Conservation (phyloP, 2,888 invertebrate species). For the Carpatolechia fugitivella region DNA sequence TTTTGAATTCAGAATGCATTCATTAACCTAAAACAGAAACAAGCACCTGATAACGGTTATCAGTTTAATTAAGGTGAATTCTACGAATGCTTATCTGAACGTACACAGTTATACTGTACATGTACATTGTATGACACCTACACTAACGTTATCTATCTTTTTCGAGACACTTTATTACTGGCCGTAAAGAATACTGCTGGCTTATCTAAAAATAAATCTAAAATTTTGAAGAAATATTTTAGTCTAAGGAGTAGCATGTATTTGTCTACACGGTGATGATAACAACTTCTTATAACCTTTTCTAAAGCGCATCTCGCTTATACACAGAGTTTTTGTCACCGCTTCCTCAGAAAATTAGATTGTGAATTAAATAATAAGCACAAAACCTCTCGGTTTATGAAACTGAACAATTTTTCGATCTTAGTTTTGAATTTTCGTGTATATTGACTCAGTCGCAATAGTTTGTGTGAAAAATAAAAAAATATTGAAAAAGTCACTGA, state of each 20-base stretch:
- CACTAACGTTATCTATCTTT: not conserved
- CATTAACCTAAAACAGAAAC: not conserved
- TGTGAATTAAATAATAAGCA: too few relatives aligned
- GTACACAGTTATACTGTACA: not conserved
- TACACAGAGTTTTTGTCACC: too few relatives aligned
- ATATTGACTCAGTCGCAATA: too few relatives aligned
- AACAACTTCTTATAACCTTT: too few relatives aligned
- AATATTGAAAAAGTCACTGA: too few relatives aligned
- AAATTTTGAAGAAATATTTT: not conserved
- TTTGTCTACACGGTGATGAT: too few relatives aligned
- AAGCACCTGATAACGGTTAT: constrained; percentile 10
- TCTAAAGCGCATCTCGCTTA: too few relatives aligned
- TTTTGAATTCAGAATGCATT: constrained; percentile 5
- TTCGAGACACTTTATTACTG: not conserved
- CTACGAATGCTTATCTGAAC: constrained; percentile 11
- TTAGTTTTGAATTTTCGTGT: too few relatives aligned
- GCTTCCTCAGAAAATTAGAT: too few relatives aligned
- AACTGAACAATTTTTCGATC: too few relatives aligned
- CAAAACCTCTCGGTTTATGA: too few relatives aligned
- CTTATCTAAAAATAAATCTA: constrained; percentile 2
- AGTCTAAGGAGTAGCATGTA: not conserved
- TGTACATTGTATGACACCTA: not conserved
- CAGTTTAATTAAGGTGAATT: constrained; percentile 14
- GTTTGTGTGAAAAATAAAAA: too few relatives aligned
- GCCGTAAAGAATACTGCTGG: constrained; percentile 3